These are phyloP conservation scores for Novumbra hubbsi DNA, from an alignment of 2,797 vertebrate genomes.

Conservation along the genomic window DNA sequence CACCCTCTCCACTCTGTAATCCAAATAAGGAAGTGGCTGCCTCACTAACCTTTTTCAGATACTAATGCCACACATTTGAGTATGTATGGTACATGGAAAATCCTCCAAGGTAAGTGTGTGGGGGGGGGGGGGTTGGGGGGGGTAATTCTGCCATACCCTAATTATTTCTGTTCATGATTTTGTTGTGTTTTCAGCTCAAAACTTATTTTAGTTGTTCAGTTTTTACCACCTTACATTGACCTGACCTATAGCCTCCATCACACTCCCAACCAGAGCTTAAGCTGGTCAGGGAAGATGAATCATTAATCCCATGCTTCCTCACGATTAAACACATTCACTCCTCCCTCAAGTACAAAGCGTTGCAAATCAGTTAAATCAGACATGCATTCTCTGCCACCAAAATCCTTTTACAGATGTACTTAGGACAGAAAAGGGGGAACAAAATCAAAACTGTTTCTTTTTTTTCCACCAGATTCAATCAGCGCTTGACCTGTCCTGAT, in stretches of 20 bases:
- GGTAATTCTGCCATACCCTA: background rate
- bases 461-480: conserved; percentile 3
- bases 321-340: background rate
- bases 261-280: conserved; percentile 16
- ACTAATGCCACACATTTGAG: background rate
- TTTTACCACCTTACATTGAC: background rate
- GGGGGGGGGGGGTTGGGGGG: background rate
- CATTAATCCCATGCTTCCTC: conserved; percentile 8
- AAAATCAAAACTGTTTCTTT: background rate
- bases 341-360: background rate
- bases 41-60: background rate
- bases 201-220: background rate
- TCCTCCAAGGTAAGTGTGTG: background rate
- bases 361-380: background rate
- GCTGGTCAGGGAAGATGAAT: conserved; percentile 16
- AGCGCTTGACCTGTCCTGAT: background rate
- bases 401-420: conserved; percentile 14
- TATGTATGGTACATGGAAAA: background rate
- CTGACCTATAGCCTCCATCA: background rate
- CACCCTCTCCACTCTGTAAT: conserved; percentile 13
- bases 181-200: background rate
- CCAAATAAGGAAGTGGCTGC: conserved; percentile 21
- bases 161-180: conserved; percentile 12
- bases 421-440: background rate
- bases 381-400: background rate